A percentile compares a stretch with the other conserved stretches of the same genome.
Conservation (phyloP, 2,888 invertebrate genomes). For the Drosophila infuscata region DNA sequence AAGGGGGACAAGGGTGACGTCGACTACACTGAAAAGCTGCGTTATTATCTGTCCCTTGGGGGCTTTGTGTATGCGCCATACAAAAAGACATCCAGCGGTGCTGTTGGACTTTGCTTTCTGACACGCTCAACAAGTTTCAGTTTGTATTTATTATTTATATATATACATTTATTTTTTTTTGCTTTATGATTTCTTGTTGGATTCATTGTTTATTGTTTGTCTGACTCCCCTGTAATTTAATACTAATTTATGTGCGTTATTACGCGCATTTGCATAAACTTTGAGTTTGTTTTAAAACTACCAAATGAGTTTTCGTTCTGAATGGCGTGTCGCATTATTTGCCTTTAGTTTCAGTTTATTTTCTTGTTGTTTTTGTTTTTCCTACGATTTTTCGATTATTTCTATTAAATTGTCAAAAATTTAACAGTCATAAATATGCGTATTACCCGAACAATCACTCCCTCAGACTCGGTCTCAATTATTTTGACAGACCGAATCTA, state of each 20-base stretch:
- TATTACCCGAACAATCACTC: constrained; percentile 52
- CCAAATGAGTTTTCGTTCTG: constrained; percentile 50
- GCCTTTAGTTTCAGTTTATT: constrained; percentile 11
- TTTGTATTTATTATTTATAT: constrained; percentile 4
- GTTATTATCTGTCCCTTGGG: constrained; percentile 57
- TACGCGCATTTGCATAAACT: constrained; percentile 69
- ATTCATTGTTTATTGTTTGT: constrained; percentile 43
- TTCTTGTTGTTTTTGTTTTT: neutral
- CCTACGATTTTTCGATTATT: constrained; percentile 18
- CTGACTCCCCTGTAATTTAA: constrained; percentile 69
- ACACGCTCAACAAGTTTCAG: constrained; percentile 68
- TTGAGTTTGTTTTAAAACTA: constrained; percentile 42
- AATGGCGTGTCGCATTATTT: constrained; percentile 56
- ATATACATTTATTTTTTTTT: constrained; percentile 6
- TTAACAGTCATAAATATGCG: constrained; percentile 67
- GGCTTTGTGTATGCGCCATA: constrained; percentile 51
- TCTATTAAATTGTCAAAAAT: constrained; percentile 76
- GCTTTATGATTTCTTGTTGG: constrained; percentile 30
- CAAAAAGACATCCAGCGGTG: constrained; percentile 65
- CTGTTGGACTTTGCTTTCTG: constrained; percentile 29
- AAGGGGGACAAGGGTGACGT: neutral
- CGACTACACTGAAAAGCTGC: constrained; percentile 50
- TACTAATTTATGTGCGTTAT: constrained; percentile 80
- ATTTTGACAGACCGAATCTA: constrained; percentile 67
- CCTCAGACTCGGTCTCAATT: constrained; percentile 42